Percentiles rank a stretch among this genome's conserved stretches.
These are phyloP conservation scores for Paedocypris sp. DNA, from an alignment of 2,113 vertebrate species.

Conservation along the genomic window DNA sequence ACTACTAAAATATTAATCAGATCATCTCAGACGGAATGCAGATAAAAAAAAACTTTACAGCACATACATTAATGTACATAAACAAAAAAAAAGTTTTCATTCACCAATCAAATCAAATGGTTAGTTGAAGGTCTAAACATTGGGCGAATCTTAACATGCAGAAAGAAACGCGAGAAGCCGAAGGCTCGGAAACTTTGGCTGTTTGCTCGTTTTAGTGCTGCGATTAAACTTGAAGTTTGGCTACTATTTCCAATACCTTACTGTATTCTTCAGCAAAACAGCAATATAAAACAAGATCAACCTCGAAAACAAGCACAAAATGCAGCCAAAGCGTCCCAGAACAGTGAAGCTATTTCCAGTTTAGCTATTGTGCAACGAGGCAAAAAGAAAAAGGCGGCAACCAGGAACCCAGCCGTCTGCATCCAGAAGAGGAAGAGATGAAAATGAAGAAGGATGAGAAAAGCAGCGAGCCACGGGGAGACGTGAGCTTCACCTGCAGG, in stretches of 20 bases:
- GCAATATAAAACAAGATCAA: not conserved
- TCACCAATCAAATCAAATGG: too few relatives aligned
- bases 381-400: too few relatives aligned
- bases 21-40: too few relatives aligned
- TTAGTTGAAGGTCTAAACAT: not conserved
- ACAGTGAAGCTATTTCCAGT: too few relatives aligned
- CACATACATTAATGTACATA: too few relatives aligned
- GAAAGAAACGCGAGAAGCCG: not conserved
- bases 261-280: not conserved
- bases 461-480: conserved; percentile 37
- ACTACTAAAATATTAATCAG: too few relatives aligned
- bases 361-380: too few relatives aligned
- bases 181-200: conserved; percentile 4
- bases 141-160: conserved; percentile 2
- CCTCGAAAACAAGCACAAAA: not conserved
- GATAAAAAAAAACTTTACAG: too few relatives aligned
- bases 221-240: not conserved
- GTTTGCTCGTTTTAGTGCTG: not conserved
- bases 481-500: conserved; percentile 68
- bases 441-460: not conserved
- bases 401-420: not conserved
- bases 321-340: not conserved
- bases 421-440: not conserved
- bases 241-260: not conserved
- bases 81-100: too few relatives aligned